Conservation (phyloP, 2,888 invertebrate genomes). For the Drosophila borealis region DNA sequence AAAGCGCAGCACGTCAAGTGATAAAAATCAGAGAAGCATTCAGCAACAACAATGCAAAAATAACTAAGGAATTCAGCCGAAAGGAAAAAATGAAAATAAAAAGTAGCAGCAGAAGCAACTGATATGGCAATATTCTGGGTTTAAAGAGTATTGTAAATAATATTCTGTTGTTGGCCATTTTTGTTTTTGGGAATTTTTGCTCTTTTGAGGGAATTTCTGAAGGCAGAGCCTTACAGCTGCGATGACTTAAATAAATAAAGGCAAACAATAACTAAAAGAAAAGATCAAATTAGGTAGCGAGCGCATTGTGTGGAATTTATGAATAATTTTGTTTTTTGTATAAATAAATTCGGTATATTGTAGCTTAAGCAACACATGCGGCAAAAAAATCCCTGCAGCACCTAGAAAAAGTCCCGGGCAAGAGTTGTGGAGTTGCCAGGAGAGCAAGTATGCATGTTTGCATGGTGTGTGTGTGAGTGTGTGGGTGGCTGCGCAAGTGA, state of each 20-base stretch:
- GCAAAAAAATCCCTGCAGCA: slow-evolving; percentile 17
- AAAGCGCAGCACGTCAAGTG: slow-evolving; percentile 55
- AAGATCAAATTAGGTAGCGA: slow-evolving; percentile 20
- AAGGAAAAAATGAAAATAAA: slow-evolving; percentile 13
- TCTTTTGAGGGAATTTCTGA: slow-evolving; percentile 9
- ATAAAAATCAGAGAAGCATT: slow-evolving; percentile 69
- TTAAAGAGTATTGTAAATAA: slow-evolving; percentile 52
- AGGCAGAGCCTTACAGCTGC: slow-evolving; percentile 29
- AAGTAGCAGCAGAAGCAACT: neutral
- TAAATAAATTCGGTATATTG: slow-evolving; percentile 26
- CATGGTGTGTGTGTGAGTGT: neutral
- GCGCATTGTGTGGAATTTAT: slow-evolving; percentile 7
- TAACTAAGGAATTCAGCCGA: slow-evolving; percentile 45
- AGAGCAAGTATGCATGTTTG: slow-evolving; percentile 3
- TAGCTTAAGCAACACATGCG: neutral
- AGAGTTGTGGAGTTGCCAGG: neutral
- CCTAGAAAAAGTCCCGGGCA: neutral
- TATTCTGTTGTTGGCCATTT: slow-evolving; percentile 17
- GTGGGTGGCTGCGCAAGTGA: neutral
- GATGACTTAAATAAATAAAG: slow-evolving; percentile 10
- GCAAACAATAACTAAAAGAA: slow-evolving; percentile 35
- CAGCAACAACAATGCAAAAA: slow-evolving; percentile 40
- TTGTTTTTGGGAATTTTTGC: slow-evolving; percentile 4
- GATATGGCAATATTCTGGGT: slow-evolving; percentile 17
- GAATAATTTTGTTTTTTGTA: neutral